Evolutionary conservation across 1,140 invertebrate species (phyloP), one percentile per base, ranked within the genome.

Genomic region (Drosophila kurseongensis): DNA sequence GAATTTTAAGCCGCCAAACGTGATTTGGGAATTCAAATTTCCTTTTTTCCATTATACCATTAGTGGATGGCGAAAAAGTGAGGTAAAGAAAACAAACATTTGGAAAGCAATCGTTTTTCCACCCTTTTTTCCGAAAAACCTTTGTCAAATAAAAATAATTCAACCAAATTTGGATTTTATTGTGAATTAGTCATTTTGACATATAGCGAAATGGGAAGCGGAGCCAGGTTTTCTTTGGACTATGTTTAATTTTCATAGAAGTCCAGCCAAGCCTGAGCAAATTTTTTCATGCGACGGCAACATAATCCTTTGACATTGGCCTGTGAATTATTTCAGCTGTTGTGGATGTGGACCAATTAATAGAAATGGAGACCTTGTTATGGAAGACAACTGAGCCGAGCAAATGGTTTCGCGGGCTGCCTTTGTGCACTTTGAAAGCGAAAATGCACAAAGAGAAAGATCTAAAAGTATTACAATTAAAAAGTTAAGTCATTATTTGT

Each of bases 71-170:
- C 29, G 7, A 32, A 32, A 32, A 32, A 32, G 14, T 18, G 35
- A 4, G 10, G 6, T 13, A 36, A 32, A 45, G 61, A 54, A 40
- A 45, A 66, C 40, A 67, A 38, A 41, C 68, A 72, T 58, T 52
- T 58, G 51, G 44, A 72, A 72, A 57, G 36, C 36, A 38, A 66
- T 54, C 16, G 36, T 27, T 57, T 62, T 50, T 67, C 10, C 36
- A 27, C 16, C 36, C 27, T 38, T 65, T 60, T 23, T 0, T 18
- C 13, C 13, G 12, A 7, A 27, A 12, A 42, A 32, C 41, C 36
- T 54, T 45, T 57, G 55, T 67, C 42, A 80, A 80, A 68, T 72
- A 77, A 61, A 80, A 68, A 79, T 73, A 61, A 76, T 72, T 84
- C 67, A 55, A 67, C 56, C 45, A 59, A 71, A 76, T 72, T 75